Evolutionary conservation across 2,888 invertebrate species (phyloP), one percentile per base, ranked within the genome.

Genomic region (Aphodius granarius): DNA sequence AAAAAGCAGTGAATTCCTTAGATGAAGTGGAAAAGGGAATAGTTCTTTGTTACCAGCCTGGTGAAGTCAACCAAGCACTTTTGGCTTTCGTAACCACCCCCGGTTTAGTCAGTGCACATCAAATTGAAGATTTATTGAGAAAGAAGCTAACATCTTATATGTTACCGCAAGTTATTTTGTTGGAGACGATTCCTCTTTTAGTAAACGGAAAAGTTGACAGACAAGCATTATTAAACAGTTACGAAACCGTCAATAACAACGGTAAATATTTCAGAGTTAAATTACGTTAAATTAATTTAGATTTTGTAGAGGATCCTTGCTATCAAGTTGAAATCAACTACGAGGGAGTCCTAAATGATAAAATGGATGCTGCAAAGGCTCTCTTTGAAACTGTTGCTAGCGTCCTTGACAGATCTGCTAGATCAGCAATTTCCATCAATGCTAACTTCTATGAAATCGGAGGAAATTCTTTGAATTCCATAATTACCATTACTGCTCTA

Each of bases 161-260:
- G 94, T 89, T 94, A 17, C 96, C 96, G 0, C 94, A 94, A 88
- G 92, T 92, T 0, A 90, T 94, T 18, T 88, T 93, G 0, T 86
- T 95, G 13, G 93, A 95, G 17, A 90, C 86, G n/a, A 90, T 97
- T 73, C 96, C 96, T 0, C 87, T 95, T 21, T 88, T 96, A 43
- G 94, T 95, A 0, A 97, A 96, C 84, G 97, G 96, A 0, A 97
- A 97, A 88, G 93, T 93, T 5, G 96, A 97, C 86, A 89, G 96
- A 63, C 95, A 96, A 83, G 88, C 91, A 0, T 86, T 97, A 43
- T 86, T 96, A 73, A 93, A 92, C 82, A 90, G 90, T 84, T 96
- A 94, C 82, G 93, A 94, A 84, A 91, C 91, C 74, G 91, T 91
- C 0, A 92, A 92, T 78, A 93, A 92, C 80, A 93, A 91, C 79